Percentiles rank a stretch among this genome's conserved stretches.
Evolutionary conservation across 2,888 invertebrate species (phyloP).

Genomic region (Automeris io): DNA sequence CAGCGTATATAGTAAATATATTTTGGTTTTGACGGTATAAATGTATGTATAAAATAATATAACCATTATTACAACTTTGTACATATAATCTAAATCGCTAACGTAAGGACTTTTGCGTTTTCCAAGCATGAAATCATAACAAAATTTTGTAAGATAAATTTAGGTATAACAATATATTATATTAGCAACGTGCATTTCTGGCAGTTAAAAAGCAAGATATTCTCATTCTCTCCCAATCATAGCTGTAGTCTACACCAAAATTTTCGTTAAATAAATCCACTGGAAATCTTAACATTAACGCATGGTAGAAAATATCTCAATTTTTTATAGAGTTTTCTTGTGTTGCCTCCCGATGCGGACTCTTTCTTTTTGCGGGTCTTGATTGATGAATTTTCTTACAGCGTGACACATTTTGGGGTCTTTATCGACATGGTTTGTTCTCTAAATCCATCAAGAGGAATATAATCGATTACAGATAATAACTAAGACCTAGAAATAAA

Average conservation of each 20-base stretch:
- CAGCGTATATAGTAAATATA: slow-evolving; percentile 15
- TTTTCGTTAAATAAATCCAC: slow-evolving; percentile 5
- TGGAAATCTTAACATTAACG: slow-evolving; percentile 35
- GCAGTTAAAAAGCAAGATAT: too few relatives aligned
- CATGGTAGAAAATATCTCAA: slow-evolving; percentile 7
- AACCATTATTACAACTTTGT: slow-evolving; percentile 7
- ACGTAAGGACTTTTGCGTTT: too few relatives aligned
- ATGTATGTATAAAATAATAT: slow-evolving; percentile 1
- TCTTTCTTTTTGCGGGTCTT: slow-evolving; percentile 50
- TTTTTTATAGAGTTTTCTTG: slow-evolving; percentile 19
- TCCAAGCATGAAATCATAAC: too few relatives aligned
- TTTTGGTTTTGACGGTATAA: neutral
- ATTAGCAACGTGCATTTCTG: too few relatives aligned
- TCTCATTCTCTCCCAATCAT: too few relatives aligned
- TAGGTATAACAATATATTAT: too few relatives aligned
- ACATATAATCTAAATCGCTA: too few relatives aligned
- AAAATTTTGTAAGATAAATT: too few relatives aligned
- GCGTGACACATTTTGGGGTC: slow-evolving; percentile 43
- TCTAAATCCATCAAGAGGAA: slow-evolving; percentile 38
- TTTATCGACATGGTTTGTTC: slow-evolving; percentile 35
- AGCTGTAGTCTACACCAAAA: too few relatives aligned
- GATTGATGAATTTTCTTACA: slow-evolving; percentile 63
- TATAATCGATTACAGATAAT: slow-evolving; percentile 42
- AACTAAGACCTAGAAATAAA: slow-evolving; percentile 24
- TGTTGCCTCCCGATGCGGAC: slow-evolving; percentile 44